Percentiles rank a stretch among this genome's conserved stretches.
phyloP scores from a whole-genome alignment of 2,113 vertebrate species.

The Daubentonia madagascariensis region DNA sequence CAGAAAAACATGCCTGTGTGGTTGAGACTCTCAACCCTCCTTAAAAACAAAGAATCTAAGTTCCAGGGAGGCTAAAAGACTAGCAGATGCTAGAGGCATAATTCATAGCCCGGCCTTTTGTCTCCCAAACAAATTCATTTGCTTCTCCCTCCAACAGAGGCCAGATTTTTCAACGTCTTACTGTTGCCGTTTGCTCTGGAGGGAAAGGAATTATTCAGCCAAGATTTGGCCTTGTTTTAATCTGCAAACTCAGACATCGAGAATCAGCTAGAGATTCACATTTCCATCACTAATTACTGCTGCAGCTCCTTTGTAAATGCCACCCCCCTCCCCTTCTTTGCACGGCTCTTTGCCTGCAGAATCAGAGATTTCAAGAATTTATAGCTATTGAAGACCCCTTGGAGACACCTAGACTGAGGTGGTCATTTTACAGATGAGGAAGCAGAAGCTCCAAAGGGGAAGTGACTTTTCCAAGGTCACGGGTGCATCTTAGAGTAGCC shows the following conservation, averaged over 20 bases:
- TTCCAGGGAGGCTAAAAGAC: not conserved
- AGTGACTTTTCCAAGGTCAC: not conserved
- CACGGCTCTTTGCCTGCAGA: not conserved
- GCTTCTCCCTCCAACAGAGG: not conserved
- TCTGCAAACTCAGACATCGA: constrained; percentile 34
- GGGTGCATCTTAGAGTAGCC: not conserved
- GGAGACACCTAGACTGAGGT: not conserved
- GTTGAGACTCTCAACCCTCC: not conserved
- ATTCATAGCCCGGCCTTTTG: not conserved
- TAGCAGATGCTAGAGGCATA: not conserved
- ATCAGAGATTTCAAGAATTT: not conserved
- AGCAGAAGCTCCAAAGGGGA: not conserved
- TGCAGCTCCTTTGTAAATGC: not conserved
- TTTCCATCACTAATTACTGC: constrained; percentile 42
- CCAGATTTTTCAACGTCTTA: not conserved
- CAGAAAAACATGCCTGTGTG: not conserved
- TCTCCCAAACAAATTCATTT: not conserved
- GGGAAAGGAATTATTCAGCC: constrained; percentile 5
- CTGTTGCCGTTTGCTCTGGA: not conserved
- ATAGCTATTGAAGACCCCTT: not conserved
- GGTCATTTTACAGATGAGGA: not conserved
- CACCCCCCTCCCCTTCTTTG: not conserved
- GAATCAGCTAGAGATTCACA: constrained; percentile 7
- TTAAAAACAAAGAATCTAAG: not conserved
- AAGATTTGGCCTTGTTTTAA: constrained; percentile 21